A percentile compares a stretch with the other conserved stretches of the same genome.
phyloP scores from a whole-genome alignment of 2,888 invertebrate genomes.

The Chesias legatella region DNA sequence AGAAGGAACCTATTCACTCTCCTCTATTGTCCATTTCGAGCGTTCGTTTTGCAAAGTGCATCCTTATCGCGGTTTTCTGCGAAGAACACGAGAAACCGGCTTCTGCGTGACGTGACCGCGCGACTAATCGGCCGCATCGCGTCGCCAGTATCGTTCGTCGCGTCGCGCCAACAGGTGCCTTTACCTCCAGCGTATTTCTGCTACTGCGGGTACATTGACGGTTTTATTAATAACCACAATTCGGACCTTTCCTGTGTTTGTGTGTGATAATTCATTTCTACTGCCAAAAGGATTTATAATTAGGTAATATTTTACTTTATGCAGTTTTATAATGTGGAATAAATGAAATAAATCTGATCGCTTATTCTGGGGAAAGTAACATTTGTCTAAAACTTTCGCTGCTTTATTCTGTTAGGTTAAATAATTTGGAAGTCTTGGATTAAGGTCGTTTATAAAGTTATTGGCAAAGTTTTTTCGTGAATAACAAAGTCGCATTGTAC shows the following conservation, averaged over 20 bases:
- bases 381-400: too few relatives aligned
- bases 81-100: constrained; percentile 68
- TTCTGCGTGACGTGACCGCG: constrained; percentile 72
- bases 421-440: too few relatives aligned
- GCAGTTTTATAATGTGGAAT: too few relatives aligned
- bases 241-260: constrained; percentile 45
- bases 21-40: too few relatives aligned
- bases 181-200: constrained; percentile 50
- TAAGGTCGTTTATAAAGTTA: too few relatives aligned
- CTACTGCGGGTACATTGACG: constrained; percentile 48
- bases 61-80: constrained; percentile 61
- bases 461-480: too few relatives aligned
- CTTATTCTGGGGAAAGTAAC: too few relatives aligned
- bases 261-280: constrained; percentile 31
- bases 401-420: too few relatives aligned
- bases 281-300: constrained; percentile 1
- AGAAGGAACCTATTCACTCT: too few relatives aligned
- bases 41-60: constrained; percentile 40
- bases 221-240: constrained; percentile 36
- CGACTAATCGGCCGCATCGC: constrained; percentile 64
- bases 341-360: too few relatives aligned
- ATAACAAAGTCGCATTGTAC: too few relatives aligned
- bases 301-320: constrained; percentile 12
- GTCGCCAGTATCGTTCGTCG: constrained; percentile 70
- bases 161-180: constrained; percentile 73